These are phyloP conservation scores for Camponotus vicinus DNA, from an alignment of 1,140 invertebrate species.

Conservation along the genomic window DNA sequence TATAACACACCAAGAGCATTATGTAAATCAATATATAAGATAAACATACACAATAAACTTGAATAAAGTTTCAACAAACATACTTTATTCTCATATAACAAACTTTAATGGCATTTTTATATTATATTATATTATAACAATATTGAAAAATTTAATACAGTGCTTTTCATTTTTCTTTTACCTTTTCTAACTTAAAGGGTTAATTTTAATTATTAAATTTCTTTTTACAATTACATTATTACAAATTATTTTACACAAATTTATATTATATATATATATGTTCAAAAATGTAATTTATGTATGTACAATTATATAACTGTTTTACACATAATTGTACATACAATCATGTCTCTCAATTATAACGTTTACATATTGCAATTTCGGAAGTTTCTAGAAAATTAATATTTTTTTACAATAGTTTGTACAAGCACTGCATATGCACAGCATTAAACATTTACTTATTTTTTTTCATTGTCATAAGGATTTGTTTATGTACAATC, in stretches of 20 bases:
- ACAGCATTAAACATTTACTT: neutral
- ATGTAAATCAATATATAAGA: constrained; percentile 29
- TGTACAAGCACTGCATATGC: neutral
- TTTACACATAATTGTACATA: neutral
- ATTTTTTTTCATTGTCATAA: neutral
- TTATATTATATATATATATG: neutral
- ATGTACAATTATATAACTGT: constrained; percentile 3
- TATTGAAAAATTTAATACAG: constrained; percentile 18
- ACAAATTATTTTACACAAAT: neutral
- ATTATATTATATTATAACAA: constrained; percentile 21
- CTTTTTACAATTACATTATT: neutral
- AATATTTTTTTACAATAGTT: constrained; percentile 14
- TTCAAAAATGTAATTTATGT: constrained; percentile 2
- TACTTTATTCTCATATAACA: constrained; percentile 42
- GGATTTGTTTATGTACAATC: neutral
- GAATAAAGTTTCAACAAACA: constrained; percentile 24
- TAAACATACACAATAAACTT: constrained; percentile 19
- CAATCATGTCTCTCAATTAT: neutral
- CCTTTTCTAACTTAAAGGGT: neutral
- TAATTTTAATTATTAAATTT: neutral
- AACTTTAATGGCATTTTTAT: constrained; percentile 33
- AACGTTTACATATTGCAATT: neutral
- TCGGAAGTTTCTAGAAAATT: constrained; percentile 6
- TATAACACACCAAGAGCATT: constrained; percentile 5
- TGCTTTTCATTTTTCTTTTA: neutral